A percentile compares a stretch with the other conserved stretches of the same genome.
phyloP scores from a whole-genome alignment of 2,888 invertebrate genomes.

The Melitaea athalia region DNA sequence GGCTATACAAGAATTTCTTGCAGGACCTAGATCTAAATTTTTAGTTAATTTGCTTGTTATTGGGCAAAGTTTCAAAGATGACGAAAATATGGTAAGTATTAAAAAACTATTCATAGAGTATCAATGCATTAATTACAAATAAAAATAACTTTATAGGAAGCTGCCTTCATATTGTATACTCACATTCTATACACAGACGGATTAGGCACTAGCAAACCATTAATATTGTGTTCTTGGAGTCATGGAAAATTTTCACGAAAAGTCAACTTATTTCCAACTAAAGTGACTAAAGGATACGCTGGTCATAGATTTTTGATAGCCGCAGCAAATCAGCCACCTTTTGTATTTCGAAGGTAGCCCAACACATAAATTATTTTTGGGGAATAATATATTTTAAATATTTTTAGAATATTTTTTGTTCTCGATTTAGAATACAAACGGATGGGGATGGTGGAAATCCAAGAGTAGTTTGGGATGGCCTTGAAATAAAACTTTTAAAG shows the following conservation, averaged over 20 bases:
- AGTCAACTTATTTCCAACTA: slow-evolving; percentile 86
- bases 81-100: slow-evolving; percentile 68
- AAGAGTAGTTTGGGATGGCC: slow-evolving; percentile 85
- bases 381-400: neutral
- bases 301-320: slow-evolving; percentile 88
- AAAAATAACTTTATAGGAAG: slow-evolving; percentile 72
- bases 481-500: slow-evolving; percentile 86
- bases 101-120: neutral
- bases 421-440: slow-evolving; percentile 58
- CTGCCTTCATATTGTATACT: slow-evolving; percentile 88
- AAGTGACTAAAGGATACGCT: slow-evolving; percentile 86
- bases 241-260: slow-evolving; percentile 84
- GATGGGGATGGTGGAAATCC: slow-evolving; percentile 75
- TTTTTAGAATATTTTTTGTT: slow-evolving; percentile 1
- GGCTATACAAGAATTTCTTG: slow-evolving; percentile 87
- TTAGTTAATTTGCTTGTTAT: slow-evolving; percentile 88
- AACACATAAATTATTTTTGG: neutral
- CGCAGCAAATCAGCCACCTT: slow-evolving; percentile 88
- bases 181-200: slow-evolving; percentile 88
- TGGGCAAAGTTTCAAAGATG: slow-evolving; percentile 84
- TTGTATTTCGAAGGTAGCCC: slow-evolving; percentile 84
- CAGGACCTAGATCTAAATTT: slow-evolving; percentile 82
- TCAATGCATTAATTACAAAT: neutral
- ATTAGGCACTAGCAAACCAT: slow-evolving; percentile 85
- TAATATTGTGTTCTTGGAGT: slow-evolving; percentile 88